A percentile compares a stretch with the other conserved stretches of the same genome.
These are phyloP conservation scores for Astatotilapia flaviijosephi DNA, from an alignment of 2,113 vertebrate species.

Conservation along the genomic window DNA sequence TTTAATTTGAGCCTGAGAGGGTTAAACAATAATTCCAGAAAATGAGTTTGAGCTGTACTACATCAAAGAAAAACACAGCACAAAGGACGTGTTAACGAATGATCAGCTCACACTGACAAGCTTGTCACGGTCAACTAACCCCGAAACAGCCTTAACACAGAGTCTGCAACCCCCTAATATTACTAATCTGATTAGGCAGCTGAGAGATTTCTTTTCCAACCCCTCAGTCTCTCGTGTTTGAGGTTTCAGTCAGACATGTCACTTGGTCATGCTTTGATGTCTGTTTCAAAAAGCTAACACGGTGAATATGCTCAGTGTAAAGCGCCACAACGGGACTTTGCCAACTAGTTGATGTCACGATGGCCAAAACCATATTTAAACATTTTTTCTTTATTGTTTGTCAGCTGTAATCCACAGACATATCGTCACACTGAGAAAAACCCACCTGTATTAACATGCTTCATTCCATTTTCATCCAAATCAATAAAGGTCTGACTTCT, in stretches of 20 bases:
- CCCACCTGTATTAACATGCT: not conserved
- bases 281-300: not conserved
- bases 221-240: not conserved
- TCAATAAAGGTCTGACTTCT: not conserved
- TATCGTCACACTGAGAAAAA: not conserved
- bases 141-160: not conserved
- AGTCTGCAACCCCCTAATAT: fast-evolving
- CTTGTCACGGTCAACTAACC: not conserved
- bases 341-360: not conserved
- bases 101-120: not conserved
- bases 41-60: not conserved
- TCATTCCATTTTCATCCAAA: not conserved
- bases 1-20: not conserved
- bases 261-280: not conserved
- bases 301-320: not conserved
- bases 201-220: not conserved
- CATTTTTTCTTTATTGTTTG: not conserved
- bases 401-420: not conserved
- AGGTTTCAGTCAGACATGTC: not conserved
- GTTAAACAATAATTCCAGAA: not conserved
- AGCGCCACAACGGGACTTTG: not conserved
- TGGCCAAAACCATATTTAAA: not conserved
- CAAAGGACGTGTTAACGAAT: not conserved
- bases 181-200: not conserved
- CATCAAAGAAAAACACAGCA: not conserved